These are phyloP conservation scores for Tretioscincus oriximinensis DNA, from an alignment of 2,113 vertebrate species.

Conservation along the genomic window DNA sequence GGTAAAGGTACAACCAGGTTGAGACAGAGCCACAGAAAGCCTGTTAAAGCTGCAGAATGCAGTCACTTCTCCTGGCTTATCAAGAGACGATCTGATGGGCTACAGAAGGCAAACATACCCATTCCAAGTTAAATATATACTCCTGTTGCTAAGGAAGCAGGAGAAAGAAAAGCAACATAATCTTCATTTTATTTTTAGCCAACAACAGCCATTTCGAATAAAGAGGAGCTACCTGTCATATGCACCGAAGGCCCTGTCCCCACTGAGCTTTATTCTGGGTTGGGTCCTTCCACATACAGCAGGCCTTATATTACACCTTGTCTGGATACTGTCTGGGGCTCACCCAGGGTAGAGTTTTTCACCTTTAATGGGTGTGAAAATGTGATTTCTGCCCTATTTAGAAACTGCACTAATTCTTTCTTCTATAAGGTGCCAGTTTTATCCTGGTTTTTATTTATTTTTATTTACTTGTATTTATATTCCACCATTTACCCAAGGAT, in stretches of 20 bases:
- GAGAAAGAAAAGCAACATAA: constrained; percentile 47
- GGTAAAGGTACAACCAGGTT: neutral
- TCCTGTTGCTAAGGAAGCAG: constrained; percentile 63
- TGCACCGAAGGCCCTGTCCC: too few species aligned
- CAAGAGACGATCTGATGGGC: constrained; percentile 22
- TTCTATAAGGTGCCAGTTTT: too few species aligned
- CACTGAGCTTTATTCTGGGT: too few species aligned
- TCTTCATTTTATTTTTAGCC: constrained; percentile 68
- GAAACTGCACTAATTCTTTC: too few species aligned
- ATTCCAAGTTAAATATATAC: constrained; percentile 47
- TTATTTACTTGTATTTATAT: too few species aligned
- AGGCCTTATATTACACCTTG: neutral
- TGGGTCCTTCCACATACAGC: too few species aligned
- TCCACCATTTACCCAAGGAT: too few species aligned
- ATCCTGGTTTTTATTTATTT: too few species aligned
- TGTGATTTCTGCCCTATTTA: too few species aligned
- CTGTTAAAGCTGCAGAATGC: neutral
- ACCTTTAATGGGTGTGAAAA: too few species aligned
- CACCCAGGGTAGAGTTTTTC: too few species aligned
- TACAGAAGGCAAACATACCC: constrained; percentile 11
- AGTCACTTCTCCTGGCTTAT: neutral
- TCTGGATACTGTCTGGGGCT: neutral
- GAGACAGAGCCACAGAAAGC: neutral
- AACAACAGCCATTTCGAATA: neutral
- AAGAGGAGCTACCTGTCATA: neutral